Base-by-base conservation (phyloP, 2,888 invertebrate genomes). In the Carcina quercana region DNA sequence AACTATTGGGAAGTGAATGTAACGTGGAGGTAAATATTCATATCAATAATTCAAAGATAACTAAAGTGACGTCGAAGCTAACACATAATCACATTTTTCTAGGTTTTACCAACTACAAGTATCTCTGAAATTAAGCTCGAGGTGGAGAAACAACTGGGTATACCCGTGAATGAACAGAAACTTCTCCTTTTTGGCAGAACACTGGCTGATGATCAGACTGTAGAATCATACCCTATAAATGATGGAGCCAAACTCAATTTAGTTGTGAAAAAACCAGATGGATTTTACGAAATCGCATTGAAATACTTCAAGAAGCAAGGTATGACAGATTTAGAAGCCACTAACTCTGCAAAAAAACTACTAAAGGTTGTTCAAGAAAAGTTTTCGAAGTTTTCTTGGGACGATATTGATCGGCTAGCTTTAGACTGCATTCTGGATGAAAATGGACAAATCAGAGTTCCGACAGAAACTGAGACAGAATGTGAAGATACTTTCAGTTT, bases 181-280 rank as follows among this genome's bases (percentile, higher is more conserved):
- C 69, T 94, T 27, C 73, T 94, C 10, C 74, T 89, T n/a, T 73
- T 88, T 3, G 93, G 93, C 1, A 87, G 91, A 49, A 86, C 91
- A 1, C 70, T 94, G 31, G 76, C 87, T 54, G 93, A 94, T 55
- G 90, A 91, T 28, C 90, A 91, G 53, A 85, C 85, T 5, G 70
- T 94, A 26, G 83, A 86, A 24, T 88, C 88, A 25, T 93, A 93
- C 62, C 88, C 89, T 3, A 90, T 93, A 19, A 90, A 89, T 63
- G 91, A 93, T 39, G 93, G 92, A 1, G 87, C 89, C 10, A 93
- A 91, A 65, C 58, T 94, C 25, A 90, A 90, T 57, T 71, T 93
- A 37, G 82, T 92, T 14, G 86, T 91, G 3, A 91, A 89, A 55
- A 91, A 91, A 49, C 86, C 87, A 5, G 88, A 89, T 32, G 73